Base-by-base conservation (phyloP, 1,140 invertebrate species). In the Homarus americanus region DNA sequence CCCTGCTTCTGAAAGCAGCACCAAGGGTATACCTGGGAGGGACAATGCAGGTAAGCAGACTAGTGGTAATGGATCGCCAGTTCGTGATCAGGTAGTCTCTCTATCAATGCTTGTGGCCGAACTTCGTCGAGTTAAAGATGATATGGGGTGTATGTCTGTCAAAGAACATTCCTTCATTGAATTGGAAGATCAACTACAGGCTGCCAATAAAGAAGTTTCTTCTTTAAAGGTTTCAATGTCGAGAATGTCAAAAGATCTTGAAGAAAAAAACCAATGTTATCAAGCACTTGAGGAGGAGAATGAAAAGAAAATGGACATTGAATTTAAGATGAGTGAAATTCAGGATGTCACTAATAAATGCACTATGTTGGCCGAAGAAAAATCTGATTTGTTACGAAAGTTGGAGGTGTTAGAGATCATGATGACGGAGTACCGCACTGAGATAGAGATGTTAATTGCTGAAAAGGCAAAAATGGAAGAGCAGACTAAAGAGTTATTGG, bases 101-200 rank as follows among this genome's bases (percentile, higher is more conserved):
- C 69, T 93, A 17, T 93, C 92, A 32, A 34, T 84, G 17, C 79
- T 93, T 24, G 92, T 93, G 38, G 41, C 86, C 15, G 92, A 93
- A 69, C 76, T 93, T 15, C 86, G 83, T 28, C 72, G 83, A 36
- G 90, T 93, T 15, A 93, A 93, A 69, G 92, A 93, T 73, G 90
- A 93, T 34, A 93, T 93, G 92, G 91, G 91, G 4, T 93, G 92
- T 40, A 93, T 93, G 78, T 80, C 90, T 34, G 91, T 85, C 17
- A 93, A 90, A 53, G 90, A 91, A 9, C 85, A 91, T 24, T 93
- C 92, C 2, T 88, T 93, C 80, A 53, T 91, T 83, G 92, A 93
- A 24, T 69, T 93, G 40, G 92, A 93, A 34, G 90, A 91, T 32
- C 90, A 91, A 49, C 80, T 93, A 24, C 49, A 79, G 20, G 58